These are phyloP conservation scores for Marmota monax DNA, from an alignment of 2,113 vertebrate genomes.

Conservation along the genomic window DNA sequence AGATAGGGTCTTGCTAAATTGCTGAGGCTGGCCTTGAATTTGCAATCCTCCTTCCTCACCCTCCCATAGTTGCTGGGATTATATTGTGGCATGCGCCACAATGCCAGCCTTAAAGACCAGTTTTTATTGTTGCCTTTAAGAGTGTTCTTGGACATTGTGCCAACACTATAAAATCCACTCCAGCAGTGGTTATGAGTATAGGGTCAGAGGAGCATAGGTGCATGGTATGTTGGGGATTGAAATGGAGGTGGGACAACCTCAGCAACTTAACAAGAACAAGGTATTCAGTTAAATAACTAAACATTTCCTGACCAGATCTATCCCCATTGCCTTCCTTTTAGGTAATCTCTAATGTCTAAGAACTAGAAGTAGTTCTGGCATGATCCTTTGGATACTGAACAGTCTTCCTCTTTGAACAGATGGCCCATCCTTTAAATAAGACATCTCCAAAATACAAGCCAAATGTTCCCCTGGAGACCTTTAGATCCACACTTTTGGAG, in stretches of 20 bases:
- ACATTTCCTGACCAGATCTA: neutral
- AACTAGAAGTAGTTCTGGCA: slow-evolving; percentile 47
- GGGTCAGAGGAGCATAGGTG: too few relatives aligned
- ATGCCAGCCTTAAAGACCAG: neutral
- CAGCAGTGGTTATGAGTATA: neutral
- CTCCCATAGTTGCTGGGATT: too few relatives aligned
- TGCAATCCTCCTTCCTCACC: too few relatives aligned
- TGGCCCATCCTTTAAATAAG: slow-evolving; percentile 46
- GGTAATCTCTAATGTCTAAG: slow-evolving; percentile 18
- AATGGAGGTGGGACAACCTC: neutral
- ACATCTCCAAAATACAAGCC: slow-evolving; percentile 43
- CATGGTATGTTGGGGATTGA: neutral
- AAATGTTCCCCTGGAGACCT: slow-evolving; percentile 39
- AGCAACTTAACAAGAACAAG: neutral
- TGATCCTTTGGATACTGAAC: slow-evolving; percentile 3
- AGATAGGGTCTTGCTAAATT: too few relatives aligned
- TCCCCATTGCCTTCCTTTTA: neutral
- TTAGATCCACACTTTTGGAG: neutral
- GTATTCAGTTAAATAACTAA: neutral
- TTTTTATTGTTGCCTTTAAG: neutral
- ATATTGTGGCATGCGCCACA: too few relatives aligned
- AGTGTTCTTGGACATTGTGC: neutral
- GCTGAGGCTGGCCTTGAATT: too few relatives aligned
- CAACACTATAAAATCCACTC: neutral
- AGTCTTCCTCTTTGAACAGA: slow-evolving; percentile 45